Evolutionary conservation across 2,797 vertebrate species (phyloP), one percentile per base, ranked within the genome.

Genomic region (Pipistrellus pygmaeus): DNA sequence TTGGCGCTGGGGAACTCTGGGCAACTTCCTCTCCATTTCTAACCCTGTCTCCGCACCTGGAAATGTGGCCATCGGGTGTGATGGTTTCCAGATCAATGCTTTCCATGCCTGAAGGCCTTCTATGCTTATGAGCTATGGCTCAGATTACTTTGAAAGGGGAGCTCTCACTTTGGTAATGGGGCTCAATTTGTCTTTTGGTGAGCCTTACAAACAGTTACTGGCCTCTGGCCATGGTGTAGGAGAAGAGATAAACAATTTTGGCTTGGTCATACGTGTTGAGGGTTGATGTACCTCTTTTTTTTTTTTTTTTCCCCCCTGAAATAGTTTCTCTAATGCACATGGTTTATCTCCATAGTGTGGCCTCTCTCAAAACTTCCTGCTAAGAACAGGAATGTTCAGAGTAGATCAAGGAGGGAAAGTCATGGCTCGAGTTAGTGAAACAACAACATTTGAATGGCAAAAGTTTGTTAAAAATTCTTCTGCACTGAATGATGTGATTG

Each of bases 61-160:
- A 89, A 75, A 66, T 8, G 32, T 62, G 53, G 25, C 68, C 46
- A 0, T 91, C 55, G 66, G 51, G 44, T 51, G 35, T 71, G 41
- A 30, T 53, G 68, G 82, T 92, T 80, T 87, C 55, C n/a, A 85
- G 3, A 77, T 68, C 46, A 46, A 7, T 18, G 62, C 51, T 64
- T 77, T 85, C 73, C 48, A 6, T 60, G 32, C 69, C 48, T 27
- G 38, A 4, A 76, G 78, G 12, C 25, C 48, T 88, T 57, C 64
- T 71, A 15, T 15, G 23, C 14, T 12, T 30, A 46, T 80, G 60
- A 77, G 14, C 21, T 32, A 89, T 57, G 38, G 69, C n/a, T 95
- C n/a, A 48, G 77, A 76, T 35, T 30, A 75, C 27, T 88, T 92
- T 85, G n/a, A 75, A 94, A 88, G 68, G 51, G 25, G 85, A 83